Evolutionary conservation across 2,113 vertebrate species (phyloP), one percentile per base, ranked within the genome.

Genomic region (Eudyptes chrysolophus): DNA sequence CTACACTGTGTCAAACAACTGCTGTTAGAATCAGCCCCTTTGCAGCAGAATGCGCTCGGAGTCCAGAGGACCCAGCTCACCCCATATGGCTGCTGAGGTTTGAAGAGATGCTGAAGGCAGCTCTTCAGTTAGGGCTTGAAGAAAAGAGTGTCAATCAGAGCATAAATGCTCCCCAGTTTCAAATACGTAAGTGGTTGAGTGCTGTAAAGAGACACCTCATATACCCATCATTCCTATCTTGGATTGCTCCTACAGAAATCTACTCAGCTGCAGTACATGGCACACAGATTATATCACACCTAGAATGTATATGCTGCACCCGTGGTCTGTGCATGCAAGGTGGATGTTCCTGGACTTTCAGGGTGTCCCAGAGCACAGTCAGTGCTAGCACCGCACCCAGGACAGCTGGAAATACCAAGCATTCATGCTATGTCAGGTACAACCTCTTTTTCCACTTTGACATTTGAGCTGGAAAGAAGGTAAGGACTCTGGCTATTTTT

Each of bases 191-290:
- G 7, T 13, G 16, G 22, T 1, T 48, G 61, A 16, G 61, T 21
- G 22, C 7, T 27, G 7, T 54, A 20, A 22, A 64, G 57, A 46
- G 32, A 38, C 2, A 49, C 3, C 22, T 55, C 36, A 16, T 0
- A 24, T 6, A 25, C 3, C 69, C 72, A 54, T 8, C 20, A 11
- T 4, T 83, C 24, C 71, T 24, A 1, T 3, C 55, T 18, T 15
- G 48, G 66, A 17, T 5, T 40, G 65, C 30, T 55, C 44, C 36
- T 40, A 13, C 34, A 65, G 48, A 32, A 46, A 55, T 5, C 48
- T 29, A 0, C 5, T 44, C 42, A 24, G 34, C 2, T 13, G 44
- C 4, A 1, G 74, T 3, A 16, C 0, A 0, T 2, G 34, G 19
- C 2, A 2, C 42, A 44, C 60, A 57, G 70, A 7, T 11, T 2